A percentile compares a stretch with the other conserved stretches of the same genome.
phyloP scores from a whole-genome alignment of 2,888 invertebrate genomes.

The Dynastes tityus region DNA sequence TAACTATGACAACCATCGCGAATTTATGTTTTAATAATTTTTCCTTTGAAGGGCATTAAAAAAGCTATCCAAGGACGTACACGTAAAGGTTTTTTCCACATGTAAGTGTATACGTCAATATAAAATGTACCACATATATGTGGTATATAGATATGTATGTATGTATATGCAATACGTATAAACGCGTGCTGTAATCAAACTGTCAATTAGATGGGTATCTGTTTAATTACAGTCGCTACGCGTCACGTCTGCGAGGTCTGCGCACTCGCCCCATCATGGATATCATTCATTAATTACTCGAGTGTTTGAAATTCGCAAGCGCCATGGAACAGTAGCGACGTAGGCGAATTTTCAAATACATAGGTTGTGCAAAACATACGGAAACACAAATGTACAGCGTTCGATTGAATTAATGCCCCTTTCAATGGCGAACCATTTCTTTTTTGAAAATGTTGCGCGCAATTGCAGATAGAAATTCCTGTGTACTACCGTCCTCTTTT shows the following conservation, averaged over 20 bases:
- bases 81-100: too few species aligned
- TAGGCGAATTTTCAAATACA: conserved; percentile 27
- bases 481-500: too few species aligned
- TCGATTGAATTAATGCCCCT: too few species aligned
- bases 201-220: conserved; percentile 69
- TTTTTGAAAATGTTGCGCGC: neutral
- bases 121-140: neutral
- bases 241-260: conserved; percentile 62
- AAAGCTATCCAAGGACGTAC: too few species aligned
- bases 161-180: conserved; percentile 33
- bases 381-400: neutral
- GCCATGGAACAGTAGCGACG: conserved; percentile 40
- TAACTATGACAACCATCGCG: too few species aligned
- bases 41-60: too few species aligned
- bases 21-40: too few species aligned
- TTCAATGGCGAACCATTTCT: too few species aligned
- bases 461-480: too few species aligned
- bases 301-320: conserved; percentile 49
- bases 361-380: neutral
- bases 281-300: conserved; percentile 61
- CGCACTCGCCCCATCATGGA: conserved; percentile 57
- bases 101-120: too few species aligned
- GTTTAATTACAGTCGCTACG: conserved; percentile 66
- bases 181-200: conserved; percentile 68
- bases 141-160: neutral